Evolutionary conservation across 2,113 vertebrate genomes (phyloP), one percentile per base, ranked within the genome.

Genomic region (Rhinoptilus africanus): DNA sequence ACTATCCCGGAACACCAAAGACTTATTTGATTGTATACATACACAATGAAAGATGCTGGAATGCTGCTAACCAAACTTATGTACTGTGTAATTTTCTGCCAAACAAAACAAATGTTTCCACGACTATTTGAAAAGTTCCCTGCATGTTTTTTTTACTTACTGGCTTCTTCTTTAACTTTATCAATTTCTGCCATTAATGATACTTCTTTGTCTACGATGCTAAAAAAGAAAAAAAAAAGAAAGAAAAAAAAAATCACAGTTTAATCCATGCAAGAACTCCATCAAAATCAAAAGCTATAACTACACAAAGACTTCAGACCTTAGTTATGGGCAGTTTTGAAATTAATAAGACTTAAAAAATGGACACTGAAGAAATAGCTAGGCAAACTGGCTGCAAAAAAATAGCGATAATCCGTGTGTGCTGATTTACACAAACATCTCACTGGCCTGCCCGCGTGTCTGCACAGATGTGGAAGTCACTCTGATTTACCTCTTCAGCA

Each of bases 161-260:
- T 98, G 93, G 98, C 98, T 98, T 98, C 98, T 98, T 98, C 98
- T 98, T 98, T 98, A 95, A 98, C 98, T 97, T 98, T 98, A 95
- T 98, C 98, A 94, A 98, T 98, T 97, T 98, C 98, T 95, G 98
- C 97, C 98, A 98, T 98, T 96, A 98, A 92, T 74, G 98, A 97
- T 41, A 98, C 98, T 97, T 98, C 98, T 97, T 97, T 98, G 97
- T 98, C 98, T 95, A 98, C 98, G 95, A 98, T 98, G 96, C 98
- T 98, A 91, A 89, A 96, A 97, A 84, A 63, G 5, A 47, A 53
- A 73, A 93, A 80, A 62, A 73, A 94, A 80, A 77, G 21, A 72
- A 92, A 74, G 19, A 59, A 56, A 75, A 56, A 75, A 72, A 72
- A 90, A 94, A 30, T 22, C 10, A 37, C 45, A 13, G 60, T 82